Conservation (phyloP, 2,888 invertebrate genomes). For the Drosophila pegasa region DNA sequence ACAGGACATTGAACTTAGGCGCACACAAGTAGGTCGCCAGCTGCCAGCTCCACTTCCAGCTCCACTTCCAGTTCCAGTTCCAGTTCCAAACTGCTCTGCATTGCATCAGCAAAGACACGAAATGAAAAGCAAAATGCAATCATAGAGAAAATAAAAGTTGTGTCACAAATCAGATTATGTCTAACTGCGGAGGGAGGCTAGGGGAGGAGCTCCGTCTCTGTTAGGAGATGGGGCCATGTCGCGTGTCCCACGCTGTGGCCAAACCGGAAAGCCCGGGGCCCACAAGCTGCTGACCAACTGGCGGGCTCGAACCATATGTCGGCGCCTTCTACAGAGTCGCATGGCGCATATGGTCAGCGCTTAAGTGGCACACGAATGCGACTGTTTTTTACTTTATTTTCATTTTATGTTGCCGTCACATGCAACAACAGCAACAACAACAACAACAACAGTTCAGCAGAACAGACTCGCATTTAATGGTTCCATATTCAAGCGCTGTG, state of each 20-base stretch:
- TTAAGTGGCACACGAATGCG: slow-evolving; percentile 54
- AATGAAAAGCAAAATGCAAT: slow-evolving; percentile 28
- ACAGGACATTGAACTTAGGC: slow-evolving; percentile 56
- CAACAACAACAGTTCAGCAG: background rate
- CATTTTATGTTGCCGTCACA: slow-evolving; percentile 56
- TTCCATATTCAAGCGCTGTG: slow-evolving; percentile 19
- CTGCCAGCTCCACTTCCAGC: background rate
- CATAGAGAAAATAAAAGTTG: slow-evolving; percentile 49
- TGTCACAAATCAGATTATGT: slow-evolving; percentile 48
- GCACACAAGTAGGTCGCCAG: slow-evolving; percentile 41
- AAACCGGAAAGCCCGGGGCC: slow-evolving; percentile 47
- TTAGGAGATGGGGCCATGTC: slow-evolving; percentile 15
- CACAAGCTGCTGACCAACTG: slow-evolving; percentile 38
- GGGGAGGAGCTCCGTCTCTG: background rate
- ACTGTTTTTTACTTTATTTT: slow-evolving; percentile 22
- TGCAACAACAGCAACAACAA: slow-evolving; percentile 37
- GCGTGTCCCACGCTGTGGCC: slow-evolving; percentile 52
- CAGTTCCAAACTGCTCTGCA: slow-evolving; percentile 14
- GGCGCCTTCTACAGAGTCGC: slow-evolving; percentile 7
- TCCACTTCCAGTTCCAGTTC: slow-evolving; percentile 5
- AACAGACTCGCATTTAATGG: slow-evolving; percentile 18
- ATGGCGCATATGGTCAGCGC: slow-evolving; percentile 56
- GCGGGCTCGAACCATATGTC: slow-evolving; percentile 21
- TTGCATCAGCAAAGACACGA: slow-evolving; percentile 35
- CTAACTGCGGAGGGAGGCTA: background rate